Conservation (phyloP, 2,797 vertebrate genomes). For the Lithobates sylvaticus region DNA sequence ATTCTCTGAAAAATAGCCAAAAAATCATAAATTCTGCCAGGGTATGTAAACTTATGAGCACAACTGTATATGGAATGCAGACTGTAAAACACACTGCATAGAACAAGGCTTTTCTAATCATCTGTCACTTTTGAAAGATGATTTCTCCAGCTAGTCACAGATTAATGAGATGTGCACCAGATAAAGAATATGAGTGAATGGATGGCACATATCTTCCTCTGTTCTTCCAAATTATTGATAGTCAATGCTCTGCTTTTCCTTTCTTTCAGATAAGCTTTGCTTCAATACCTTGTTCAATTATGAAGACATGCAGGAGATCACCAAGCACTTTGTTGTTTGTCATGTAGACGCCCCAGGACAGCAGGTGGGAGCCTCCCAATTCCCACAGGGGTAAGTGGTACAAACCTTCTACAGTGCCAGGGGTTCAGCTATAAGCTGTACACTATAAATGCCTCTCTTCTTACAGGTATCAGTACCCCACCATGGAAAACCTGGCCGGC, state of each 20-base stretch:
- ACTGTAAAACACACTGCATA: neutral
- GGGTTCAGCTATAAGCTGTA: neutral
- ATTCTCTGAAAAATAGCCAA: too few species aligned
- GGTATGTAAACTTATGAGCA: too few species aligned
- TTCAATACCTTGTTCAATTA: slow-evolving; percentile 95
- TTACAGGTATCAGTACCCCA: slow-evolving; percentile 93
- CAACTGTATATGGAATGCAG: neutral
- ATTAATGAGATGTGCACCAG: neutral
- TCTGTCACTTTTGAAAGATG: too few species aligned
- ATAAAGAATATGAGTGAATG: too few species aligned
- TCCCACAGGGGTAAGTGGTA: slow-evolving; percentile 80
- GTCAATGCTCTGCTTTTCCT: neutral
- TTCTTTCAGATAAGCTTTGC: slow-evolving; percentile 91
- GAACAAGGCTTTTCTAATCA: too few species aligned
- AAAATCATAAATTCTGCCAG: too few species aligned
- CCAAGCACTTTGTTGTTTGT: slow-evolving; percentile 95
- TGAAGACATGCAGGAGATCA: slow-evolving; percentile 98
- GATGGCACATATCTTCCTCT: neutral
- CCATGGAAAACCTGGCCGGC: slow-evolving; percentile 95
- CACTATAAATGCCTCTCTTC: neutral
- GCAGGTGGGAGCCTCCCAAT: slow-evolving; percentile 90
- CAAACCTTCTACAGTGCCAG: neutral
- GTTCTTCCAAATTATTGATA: too few species aligned
- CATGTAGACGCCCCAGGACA: slow-evolving; percentile 94
- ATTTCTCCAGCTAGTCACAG: neutral